Evolutionary conservation across 2,888 invertebrate genomes (phyloP).

Genomic region (Galerucella nymphaeae): DNA sequence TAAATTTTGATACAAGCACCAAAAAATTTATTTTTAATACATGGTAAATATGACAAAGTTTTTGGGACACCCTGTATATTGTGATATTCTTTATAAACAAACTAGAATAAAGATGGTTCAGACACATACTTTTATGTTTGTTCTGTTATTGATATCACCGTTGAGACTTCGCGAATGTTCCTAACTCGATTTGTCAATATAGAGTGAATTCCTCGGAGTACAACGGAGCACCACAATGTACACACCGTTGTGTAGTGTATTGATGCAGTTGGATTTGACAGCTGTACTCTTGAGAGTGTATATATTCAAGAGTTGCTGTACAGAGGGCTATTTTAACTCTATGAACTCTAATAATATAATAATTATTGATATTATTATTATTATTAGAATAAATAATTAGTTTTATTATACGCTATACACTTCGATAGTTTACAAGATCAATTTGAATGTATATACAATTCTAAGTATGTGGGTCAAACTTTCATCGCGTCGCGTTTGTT

Average conservation of each 20-base stretch:
- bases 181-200: slow-evolving; percentile 29
- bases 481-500: slow-evolving; percentile 5
- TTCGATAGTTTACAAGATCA: too few relatives aligned
- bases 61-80: too few relatives aligned
- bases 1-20: too few relatives aligned
- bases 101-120: not conserved
- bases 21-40: too few relatives aligned
- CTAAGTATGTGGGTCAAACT: not conserved
- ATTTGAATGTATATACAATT: too few relatives aligned
- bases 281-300: slow-evolving; percentile 29
- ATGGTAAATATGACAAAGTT: too few relatives aligned
- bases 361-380: too few relatives aligned
- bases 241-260: slow-evolving; percentile 19
- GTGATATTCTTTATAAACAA: not conserved
- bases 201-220: slow-evolving; percentile 11
- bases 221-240: slow-evolving; percentile 15
- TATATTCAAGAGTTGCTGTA: slow-evolving; percentile 13
- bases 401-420: too few relatives aligned
- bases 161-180: slow-evolving; percentile 10
- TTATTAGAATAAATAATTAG: too few relatives aligned
- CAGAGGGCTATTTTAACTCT: too few relatives aligned
- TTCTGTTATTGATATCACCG: slow-evolving; percentile 22
- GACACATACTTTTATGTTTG: slow-evolving; percentile 24
- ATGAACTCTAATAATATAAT: too few relatives aligned
- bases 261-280: slow-evolving; percentile 35